Percentiles rank a stretch among this genome's conserved stretches.
phyloP scores from a whole-genome alignment of 2,113 vertebrate genomes.

The Dipodomys spectabilis region DNA sequence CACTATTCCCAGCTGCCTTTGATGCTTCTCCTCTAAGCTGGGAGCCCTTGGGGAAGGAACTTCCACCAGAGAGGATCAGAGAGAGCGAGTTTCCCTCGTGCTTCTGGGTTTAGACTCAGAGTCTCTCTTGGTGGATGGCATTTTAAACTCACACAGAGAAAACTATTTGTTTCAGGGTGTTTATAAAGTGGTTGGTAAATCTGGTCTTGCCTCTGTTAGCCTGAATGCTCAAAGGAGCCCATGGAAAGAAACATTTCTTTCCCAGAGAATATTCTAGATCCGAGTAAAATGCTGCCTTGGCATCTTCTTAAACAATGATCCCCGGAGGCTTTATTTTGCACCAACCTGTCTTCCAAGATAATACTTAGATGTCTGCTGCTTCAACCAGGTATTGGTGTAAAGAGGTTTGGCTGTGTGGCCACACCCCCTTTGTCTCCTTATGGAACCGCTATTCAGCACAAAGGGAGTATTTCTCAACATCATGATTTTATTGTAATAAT shows the following conservation, averaged over 20 bases:
- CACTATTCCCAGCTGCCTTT: background rate
- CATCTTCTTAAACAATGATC: background rate
- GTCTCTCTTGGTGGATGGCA: background rate
- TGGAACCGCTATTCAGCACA: background rate
- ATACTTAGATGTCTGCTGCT: background rate
- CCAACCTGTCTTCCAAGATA: background rate
- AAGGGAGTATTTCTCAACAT: background rate
- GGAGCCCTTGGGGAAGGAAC: background rate
- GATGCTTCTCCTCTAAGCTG: too few relatives aligned
- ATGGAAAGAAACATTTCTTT: background rate
- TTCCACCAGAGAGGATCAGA: background rate
- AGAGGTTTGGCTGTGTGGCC: background rate
- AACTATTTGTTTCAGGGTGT: conserved; percentile 14
- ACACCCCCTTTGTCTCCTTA: background rate
- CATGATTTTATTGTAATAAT: too few relatives aligned
- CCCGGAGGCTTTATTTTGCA: background rate
- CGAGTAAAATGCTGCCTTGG: background rate
- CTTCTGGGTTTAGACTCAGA: background rate
- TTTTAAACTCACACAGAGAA: background rate
- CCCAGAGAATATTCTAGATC: background rate
- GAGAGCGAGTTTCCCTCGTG: background rate
- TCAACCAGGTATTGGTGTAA: background rate
- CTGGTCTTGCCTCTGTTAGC: background rate
- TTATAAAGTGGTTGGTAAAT: background rate
- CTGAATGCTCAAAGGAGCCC: background rate